Base-by-base conservation (phyloP, 1,140 invertebrate genomes). In the Euglossa dilemma region DNA sequence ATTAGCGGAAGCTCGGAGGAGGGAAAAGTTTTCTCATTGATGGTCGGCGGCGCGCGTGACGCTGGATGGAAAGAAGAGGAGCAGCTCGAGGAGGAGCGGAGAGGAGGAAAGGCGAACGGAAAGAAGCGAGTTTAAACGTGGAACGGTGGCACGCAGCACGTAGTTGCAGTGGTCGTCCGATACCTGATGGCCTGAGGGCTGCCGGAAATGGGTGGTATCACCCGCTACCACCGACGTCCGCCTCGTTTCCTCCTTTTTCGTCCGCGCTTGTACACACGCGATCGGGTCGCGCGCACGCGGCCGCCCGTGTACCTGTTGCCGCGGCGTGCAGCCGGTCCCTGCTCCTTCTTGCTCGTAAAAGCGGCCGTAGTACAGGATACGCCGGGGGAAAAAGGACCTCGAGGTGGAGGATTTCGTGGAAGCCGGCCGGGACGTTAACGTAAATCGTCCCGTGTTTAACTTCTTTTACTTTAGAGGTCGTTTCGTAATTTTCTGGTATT, bases 161-260 rank as follows among this genome's bases (percentile, higher is more conserved):
- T 47, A 72, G 47, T 59, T 25, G 6, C 25, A 70, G 50, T 54
- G 14, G 47, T 28, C 20, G 79, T 74, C n/a, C 67, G 43, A 66
- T 85, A 73, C n/a, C 75, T 69, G 73, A 81, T 77, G 67, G 89
- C 86, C 85, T 83, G 74, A 56, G 80, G 78, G 80, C 85, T 86
- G 88, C 91, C 91, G 92, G 92, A 93, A 92, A 87, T 92, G 90
- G 90, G 92, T 91, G 93, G 88, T 87, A 87, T 88, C 91, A 92
- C 91, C 92, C 91, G 89, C 92, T 91, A 92, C 88, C 87, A 88
- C 86, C 83, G 85, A 86, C 88, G 81, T 90, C 79, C 83, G 80
- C 80, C 70, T 87, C 83, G 81, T 89, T 89, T 92, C 80, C 84
- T 90, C 88, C 83, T 90, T 81, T 80, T 89, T 90, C 88, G 87